These are phyloP conservation scores for Lycocerus yunnanus DNA, from an alignment of 2,888 invertebrate species.

Conservation along the genomic window DNA sequence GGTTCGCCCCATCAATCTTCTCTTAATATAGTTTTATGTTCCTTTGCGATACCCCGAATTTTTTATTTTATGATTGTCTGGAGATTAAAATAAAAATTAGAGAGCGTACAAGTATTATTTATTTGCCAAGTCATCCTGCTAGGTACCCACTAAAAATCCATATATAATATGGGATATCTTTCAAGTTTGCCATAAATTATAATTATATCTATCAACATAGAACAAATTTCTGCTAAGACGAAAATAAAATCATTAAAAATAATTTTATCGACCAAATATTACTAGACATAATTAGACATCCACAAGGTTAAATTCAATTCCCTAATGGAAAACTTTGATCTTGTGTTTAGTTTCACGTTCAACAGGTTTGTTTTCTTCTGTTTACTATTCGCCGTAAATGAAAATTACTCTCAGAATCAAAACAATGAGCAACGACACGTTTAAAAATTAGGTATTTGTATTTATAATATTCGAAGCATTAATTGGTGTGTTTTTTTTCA, in stretches of 20 bases:
- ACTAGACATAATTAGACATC: neutral
- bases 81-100: constrained; percentile 28
- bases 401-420: neutral
- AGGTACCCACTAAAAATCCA: neutral
- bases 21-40: constrained; percentile 18
- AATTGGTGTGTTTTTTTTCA: neutral
- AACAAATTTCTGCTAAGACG: neutral
- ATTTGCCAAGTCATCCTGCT: constrained; percentile 21
- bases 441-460: neutral
- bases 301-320: neutral
- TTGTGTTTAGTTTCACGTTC: neutral
- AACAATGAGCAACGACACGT: neutral
- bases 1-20: constrained; percentile 27
- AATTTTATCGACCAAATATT: neutral
- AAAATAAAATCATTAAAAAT: neutral
- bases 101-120: constrained; percentile 6
- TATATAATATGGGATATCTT: neutral
- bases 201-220: neutral
- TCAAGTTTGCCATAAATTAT: neutral
- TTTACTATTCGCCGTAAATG: neutral
- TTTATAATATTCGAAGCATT: neutral
- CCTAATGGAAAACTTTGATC: neutral
- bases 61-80: constrained; percentile 25
- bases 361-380: neutral
- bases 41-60: constrained; percentile 12